Percentiles rank a stretch among this genome's conserved stretches.
These are phyloP conservation scores for Raja brachyura DNA, from an alignment of 2,113 vertebrate species.

Conservation along the genomic window DNA sequence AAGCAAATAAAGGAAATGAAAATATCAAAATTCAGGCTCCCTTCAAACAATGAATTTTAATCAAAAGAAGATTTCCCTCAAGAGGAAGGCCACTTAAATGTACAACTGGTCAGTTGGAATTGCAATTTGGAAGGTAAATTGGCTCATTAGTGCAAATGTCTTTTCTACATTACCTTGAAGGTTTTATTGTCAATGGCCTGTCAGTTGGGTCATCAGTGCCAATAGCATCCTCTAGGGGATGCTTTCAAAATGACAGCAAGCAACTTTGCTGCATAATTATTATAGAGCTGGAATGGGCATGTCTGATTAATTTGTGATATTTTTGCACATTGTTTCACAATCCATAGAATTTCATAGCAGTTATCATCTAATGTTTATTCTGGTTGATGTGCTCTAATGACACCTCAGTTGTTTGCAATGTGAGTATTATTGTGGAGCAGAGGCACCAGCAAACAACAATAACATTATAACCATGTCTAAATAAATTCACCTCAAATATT, in stretches of 20 bases:
- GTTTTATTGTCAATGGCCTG: not conserved
- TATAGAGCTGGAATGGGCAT: not conserved
- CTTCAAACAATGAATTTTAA: not conserved
- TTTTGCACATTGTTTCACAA: not conserved
- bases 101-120: constrained; percentile 14
- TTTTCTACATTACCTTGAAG: not conserved
- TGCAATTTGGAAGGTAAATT: not conserved
- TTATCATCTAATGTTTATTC: not conserved
- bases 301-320: not conserved
- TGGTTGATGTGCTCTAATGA: not conserved
- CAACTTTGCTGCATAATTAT: not conserved
- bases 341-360: not conserved
- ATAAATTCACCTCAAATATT: not conserved
- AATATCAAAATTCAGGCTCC: not conserved
- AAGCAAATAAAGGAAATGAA: not conserved
- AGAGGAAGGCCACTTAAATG: not conserved
- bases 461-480: not conserved
- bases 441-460: not conserved
- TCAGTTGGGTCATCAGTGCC: not conserved
- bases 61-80: not conserved
- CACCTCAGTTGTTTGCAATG: not conserved
- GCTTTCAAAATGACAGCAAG: not conserved
- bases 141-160: not conserved
- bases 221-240: constrained; percentile 8
- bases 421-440: not conserved